These are phyloP conservation scores for Electrophaes corylata DNA, from an alignment of 2,888 invertebrate species.

Conservation along the genomic window DNA sequence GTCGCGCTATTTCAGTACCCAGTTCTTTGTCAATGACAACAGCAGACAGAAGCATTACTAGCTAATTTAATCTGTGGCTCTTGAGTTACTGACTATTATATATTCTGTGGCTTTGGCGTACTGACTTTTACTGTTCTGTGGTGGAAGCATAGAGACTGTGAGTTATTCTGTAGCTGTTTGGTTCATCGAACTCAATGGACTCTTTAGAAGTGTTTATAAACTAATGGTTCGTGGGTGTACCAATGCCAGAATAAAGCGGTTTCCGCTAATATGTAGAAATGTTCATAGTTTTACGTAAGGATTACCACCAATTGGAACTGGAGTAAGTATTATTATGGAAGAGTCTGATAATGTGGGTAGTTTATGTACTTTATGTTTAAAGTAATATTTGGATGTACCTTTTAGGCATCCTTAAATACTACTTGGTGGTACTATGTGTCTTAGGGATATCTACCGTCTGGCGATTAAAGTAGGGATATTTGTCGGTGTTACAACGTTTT, in stretches of 20 bases:
- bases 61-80: neutral
- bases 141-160: no score
- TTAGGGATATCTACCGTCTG: no score
- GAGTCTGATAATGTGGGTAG: no score
- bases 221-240: slow-evolving; percentile 3
- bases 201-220: slow-evolving; percentile 18
- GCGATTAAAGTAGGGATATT: no score
- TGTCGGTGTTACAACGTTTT: no score
- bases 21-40: slow-evolving; percentile 41
- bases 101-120: neutral
- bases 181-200: slow-evolving; percentile 21
- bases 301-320: neutral
- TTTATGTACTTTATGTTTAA: no score
- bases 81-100: neutral
- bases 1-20: slow-evolving; percentile 31
- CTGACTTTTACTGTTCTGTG: neutral
- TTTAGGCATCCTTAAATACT: no score
- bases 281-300: neutral
- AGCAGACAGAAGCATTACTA: slow-evolving; percentile 19
- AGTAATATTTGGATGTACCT: no score
- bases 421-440: no score
- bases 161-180: slow-evolving; percentile 7
- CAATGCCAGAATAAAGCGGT: slow-evolving; percentile 10
- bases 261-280: neutral
- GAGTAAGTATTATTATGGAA: no score